These are phyloP conservation scores for Pyrrhura leucotis DNA, from an alignment of 2,797 vertebrate genomes.

Conservation along the genomic window DNA sequence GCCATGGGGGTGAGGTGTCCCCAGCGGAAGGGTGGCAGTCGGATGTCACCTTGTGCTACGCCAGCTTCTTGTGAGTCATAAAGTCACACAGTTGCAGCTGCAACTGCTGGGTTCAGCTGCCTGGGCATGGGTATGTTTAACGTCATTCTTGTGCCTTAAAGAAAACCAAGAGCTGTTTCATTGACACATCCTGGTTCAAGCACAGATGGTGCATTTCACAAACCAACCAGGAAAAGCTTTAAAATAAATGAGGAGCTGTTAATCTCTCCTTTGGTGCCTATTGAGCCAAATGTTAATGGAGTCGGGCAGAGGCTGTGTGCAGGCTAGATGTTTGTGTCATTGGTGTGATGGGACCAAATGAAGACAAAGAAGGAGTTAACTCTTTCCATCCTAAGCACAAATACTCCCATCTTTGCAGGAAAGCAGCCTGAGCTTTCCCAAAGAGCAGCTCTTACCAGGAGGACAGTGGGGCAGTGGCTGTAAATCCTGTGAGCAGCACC, in stretches of 20 bases:
- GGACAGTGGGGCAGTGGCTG: background rate
- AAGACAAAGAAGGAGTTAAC: background rate
- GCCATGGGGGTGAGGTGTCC: background rate
- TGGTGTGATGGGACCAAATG: background rate
- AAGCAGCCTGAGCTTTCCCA: background rate
- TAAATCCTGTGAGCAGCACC: background rate
- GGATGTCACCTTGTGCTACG: background rate
- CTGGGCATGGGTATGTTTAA: background rate
- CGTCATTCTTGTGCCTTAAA: background rate
- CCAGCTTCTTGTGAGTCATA: background rate
- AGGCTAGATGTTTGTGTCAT: background rate
- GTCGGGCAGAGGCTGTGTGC: background rate
- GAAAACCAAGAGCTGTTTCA: background rate
- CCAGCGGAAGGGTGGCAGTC: background rate
- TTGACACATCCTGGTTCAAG: background rate
- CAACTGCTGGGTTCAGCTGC: background rate
- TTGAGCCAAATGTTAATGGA: background rate
- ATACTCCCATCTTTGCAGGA: background rate
- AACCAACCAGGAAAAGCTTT: conserved; percentile 41
- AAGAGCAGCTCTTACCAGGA: background rate
- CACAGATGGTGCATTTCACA: conserved; percentile 56
- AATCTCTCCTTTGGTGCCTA: conserved; percentile 42
- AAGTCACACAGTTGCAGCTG: background rate
- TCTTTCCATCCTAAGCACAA: background rate
- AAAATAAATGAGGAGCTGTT: conserved; percentile 33